Evolutionary conservation across 2,888 invertebrate genomes (phyloP).

Genomic region (Lasioglossum pauxillum): DNA sequence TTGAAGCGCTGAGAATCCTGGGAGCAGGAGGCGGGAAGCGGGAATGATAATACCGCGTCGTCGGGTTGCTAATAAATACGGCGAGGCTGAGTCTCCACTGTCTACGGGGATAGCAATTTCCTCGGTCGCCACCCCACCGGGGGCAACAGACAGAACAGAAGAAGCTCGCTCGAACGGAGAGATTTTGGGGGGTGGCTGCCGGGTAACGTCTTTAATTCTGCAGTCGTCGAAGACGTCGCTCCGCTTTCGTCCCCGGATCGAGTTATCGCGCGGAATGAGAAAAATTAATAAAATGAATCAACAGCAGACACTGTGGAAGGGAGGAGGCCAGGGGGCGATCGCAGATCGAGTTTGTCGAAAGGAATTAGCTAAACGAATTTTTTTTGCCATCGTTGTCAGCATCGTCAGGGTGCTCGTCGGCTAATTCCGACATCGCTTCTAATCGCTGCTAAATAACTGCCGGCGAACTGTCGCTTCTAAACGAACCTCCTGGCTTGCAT

Average conservation of each 20-base stretch:
- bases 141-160: constrained; percentile 42
- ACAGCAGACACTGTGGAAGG: constrained; percentile 72
- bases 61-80: constrained; percentile 41
- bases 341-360: constrained; percentile 57
- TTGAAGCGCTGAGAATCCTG: background rate
- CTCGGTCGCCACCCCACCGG: background rate
- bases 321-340: constrained; percentile 4
- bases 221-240: constrained; percentile 64
- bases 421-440: constrained; percentile 53
- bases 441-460: constrained; percentile 46
- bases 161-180: constrained; percentile 66
- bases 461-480: constrained; percentile 17
- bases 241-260: constrained; percentile 73
- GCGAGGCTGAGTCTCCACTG: background rate
- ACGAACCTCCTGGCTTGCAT: constrained; percentile 21
- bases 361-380: constrained; percentile 82
- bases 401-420: constrained; percentile 11
- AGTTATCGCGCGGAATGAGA: constrained; percentile 79
- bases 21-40: background rate
- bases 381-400: constrained; percentile 49
- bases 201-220: constrained; percentile 75
- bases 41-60: constrained; percentile 37
- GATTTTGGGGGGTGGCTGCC: constrained; percentile 72
- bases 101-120: constrained; percentile 27
- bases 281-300: constrained; percentile 84